These are phyloP conservation scores for Sussaba pulchella DNA, from an alignment of 2,888 invertebrate genomes.

Conservation along the genomic window DNA sequence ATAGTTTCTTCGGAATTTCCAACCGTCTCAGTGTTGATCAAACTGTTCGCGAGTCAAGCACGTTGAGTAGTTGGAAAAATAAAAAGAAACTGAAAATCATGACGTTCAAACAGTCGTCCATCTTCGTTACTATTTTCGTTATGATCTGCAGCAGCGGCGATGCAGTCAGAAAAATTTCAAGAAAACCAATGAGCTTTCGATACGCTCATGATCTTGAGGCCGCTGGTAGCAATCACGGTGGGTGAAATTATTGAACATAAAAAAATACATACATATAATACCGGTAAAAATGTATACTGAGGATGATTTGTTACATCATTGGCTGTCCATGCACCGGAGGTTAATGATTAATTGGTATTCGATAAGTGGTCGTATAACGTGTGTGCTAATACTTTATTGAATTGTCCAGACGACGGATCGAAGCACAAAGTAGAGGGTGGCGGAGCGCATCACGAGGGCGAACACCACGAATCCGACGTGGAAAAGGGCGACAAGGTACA, in stretches of 20 bases:
- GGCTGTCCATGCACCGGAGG: too few species aligned
- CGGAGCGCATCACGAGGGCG: constrained; percentile 70
- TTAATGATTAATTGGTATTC: too few species aligned
- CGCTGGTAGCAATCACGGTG: constrained; percentile 72
- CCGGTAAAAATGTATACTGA: background rate
- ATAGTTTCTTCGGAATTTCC: constrained; percentile 40
- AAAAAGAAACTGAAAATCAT: constrained; percentile 1
- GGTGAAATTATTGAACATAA: constrained; percentile 28
- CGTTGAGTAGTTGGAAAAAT: background rate
- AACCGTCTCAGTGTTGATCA: constrained; percentile 41
- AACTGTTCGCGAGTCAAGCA: constrained; percentile 43
- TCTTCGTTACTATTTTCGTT: constrained; percentile 10
- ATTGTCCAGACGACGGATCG: constrained; percentile 56
- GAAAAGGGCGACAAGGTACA: constrained; percentile 77
- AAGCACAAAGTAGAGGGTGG: constrained; percentile 73
- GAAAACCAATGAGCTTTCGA: constrained; percentile 71
- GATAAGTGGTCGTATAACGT: background rate
- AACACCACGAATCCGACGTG: constrained; percentile 70
- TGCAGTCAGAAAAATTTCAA: constrained; percentile 68
- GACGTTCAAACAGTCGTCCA: constrained; percentile 6
- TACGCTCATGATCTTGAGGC: constrained; percentile 73
- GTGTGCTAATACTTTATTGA: background rate
- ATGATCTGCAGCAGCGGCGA: constrained; percentile 37
- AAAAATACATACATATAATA: constrained; percentile 19
- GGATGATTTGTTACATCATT: too few species aligned